These are phyloP conservation scores for Cyprinella venusta DNA, from an alignment of 2,797 vertebrate genomes.

Conservation along the genomic window DNA sequence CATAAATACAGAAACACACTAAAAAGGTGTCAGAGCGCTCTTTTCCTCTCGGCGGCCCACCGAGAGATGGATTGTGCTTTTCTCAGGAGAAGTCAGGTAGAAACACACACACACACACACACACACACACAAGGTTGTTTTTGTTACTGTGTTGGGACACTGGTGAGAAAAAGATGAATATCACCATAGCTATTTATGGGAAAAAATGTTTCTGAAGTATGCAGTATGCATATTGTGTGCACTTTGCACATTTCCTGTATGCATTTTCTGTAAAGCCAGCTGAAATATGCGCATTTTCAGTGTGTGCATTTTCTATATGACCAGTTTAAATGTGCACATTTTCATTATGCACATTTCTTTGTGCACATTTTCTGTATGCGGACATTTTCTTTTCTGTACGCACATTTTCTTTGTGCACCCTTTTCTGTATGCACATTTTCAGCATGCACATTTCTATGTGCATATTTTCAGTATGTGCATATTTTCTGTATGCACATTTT, in stretches of 20 bases:
- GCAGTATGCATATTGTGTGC: neutral
- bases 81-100: neutral
- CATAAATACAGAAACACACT: slow-evolving; percentile 32
- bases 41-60: neutral
- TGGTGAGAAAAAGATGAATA: neutral
- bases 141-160: neutral
- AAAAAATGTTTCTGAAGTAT: neutral
- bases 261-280: neutral
- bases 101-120: neutral
- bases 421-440: too few relatives aligned
- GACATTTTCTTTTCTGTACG: too few relatives aligned
- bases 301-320: too few relatives aligned
- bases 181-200: neutral
- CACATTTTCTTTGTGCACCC: too few relatives aligned
- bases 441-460: too few relatives aligned
- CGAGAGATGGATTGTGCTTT: slow-evolving; percentile 22
- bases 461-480: too few relatives aligned
- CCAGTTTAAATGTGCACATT: too few relatives aligned
- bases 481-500: too few relatives aligned
- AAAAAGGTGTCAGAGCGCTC: neutral
- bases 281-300: too few relatives aligned
- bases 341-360: too few relatives aligned
- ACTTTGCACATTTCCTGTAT: neutral
- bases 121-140: neutral
- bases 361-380: too few relatives aligned